Conservation (phyloP, 1,140 invertebrate genomes). For the Brachystomella parvula region DNA sequence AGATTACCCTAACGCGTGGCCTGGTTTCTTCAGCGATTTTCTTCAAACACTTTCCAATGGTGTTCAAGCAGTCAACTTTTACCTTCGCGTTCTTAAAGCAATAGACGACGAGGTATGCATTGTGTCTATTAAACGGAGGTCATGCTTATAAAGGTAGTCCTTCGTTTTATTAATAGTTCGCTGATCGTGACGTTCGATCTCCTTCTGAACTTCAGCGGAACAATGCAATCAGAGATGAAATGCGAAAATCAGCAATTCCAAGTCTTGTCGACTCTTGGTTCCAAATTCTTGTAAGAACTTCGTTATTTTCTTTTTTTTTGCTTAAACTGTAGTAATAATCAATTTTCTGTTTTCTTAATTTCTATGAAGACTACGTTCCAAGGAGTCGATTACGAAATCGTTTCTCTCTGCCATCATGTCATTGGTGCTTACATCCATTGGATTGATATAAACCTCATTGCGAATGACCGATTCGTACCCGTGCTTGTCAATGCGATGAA, state of each 20-base stretch:
- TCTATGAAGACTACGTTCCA: conserved; percentile 41
- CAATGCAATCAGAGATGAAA: conserved; percentile 50
- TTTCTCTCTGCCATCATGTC: conserved; percentile 49
- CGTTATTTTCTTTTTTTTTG: background rate
- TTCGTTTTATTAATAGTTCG: conserved; percentile 40
- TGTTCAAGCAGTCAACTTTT: conserved; percentile 47
- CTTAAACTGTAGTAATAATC: background rate
- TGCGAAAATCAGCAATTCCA: conserved; percentile 49
- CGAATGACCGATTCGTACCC: conserved; percentile 52
- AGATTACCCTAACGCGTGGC: conserved; percentile 51
- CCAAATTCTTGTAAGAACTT: conserved; percentile 48
- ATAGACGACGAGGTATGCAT: conserved; percentile 46
- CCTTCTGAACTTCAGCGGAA: conserved; percentile 49
- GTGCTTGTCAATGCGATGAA: conserved; percentile 47
- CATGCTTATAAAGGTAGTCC: background rate
- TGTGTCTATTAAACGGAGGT: background rate
- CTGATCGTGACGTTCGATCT: conserved; percentile 49
- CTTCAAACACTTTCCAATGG: conserved; percentile 44
- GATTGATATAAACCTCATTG: conserved; percentile 55
- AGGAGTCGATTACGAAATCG: conserved; percentile 43
- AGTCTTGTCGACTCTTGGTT: conserved; percentile 52
- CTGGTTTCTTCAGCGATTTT: conserved; percentile 50
- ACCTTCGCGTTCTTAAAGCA: conserved; percentile 48
- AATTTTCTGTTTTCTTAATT: conserved; percentile 40
- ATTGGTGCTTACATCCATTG: conserved; percentile 53